A percentile compares a stretch with the other conserved stretches of the same genome.
These are phyloP conservation scores for Notarius quadriscutis DNA, from an alignment of 2,113 vertebrate species.

Conservation along the genomic window DNA sequence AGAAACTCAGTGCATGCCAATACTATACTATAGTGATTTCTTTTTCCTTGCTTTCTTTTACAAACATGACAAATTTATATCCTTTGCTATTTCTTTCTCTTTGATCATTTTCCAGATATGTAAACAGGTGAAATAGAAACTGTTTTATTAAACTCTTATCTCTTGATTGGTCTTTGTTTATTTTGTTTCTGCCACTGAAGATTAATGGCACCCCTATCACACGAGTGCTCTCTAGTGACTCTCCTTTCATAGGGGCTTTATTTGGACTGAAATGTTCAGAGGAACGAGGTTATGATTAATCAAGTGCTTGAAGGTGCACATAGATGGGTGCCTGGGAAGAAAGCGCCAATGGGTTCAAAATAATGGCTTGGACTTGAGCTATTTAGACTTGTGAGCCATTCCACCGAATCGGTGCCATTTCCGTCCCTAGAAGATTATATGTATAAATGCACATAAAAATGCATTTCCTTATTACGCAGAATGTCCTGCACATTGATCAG, in stretches of 20 bases:
- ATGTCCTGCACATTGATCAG: too few relatives aligned
- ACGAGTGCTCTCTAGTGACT: slow-evolving; percentile 48
- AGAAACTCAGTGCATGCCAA: too few relatives aligned
- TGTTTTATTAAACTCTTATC: slow-evolving; percentile 48
- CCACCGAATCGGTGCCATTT: too few relatives aligned
- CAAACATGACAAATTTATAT: neutral
- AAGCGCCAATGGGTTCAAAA: slow-evolving; percentile 68
- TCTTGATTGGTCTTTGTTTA: slow-evolving; percentile 20
- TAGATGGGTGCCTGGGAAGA: slow-evolving; percentile 65
- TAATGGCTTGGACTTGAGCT: slow-evolving; percentile 37
- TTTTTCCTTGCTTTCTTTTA: neutral
- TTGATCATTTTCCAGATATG: slow-evolving; percentile 26
- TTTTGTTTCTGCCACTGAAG: slow-evolving; percentile 50
- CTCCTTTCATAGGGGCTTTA: slow-evolving; percentile 64
- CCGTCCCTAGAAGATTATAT: too few relatives aligned
- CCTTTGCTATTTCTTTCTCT: neutral
- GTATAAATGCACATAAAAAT: too few relatives aligned
- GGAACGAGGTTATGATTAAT: slow-evolving; percentile 58
- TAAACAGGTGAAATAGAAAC: slow-evolving; percentile 28
- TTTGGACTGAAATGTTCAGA: slow-evolving; percentile 56
- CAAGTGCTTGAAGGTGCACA: slow-evolving; percentile 57
- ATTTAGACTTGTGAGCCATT: neutral
- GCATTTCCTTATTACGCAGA: too few relatives aligned
- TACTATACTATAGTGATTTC: neutral
- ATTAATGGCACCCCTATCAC: slow-evolving; percentile 57